Percentiles rank a stretch among this genome's conserved stretches.
Evolutionary conservation across 2,113 vertebrate species (phyloP).

Genomic region (Ardeotis arabs): DNA sequence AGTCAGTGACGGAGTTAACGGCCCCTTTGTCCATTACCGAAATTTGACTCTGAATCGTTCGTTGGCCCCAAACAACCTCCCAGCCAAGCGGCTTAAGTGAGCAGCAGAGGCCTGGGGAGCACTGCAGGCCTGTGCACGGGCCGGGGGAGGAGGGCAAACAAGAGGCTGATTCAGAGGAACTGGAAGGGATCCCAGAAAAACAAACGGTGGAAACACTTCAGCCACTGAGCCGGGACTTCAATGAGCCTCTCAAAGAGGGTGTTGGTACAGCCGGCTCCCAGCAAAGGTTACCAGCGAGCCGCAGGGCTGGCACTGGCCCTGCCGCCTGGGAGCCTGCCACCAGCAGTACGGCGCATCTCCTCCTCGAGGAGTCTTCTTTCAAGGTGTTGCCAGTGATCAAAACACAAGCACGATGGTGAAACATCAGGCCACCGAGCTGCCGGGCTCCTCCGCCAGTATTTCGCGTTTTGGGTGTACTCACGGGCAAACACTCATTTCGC

Average conservation of each 20-base stretch:
- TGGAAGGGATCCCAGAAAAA: slow-evolving; percentile 84
- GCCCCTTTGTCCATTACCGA: background rate
- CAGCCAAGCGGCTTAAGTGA: background rate
- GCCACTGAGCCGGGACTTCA: slow-evolving; percentile 73
- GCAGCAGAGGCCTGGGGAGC: background rate
- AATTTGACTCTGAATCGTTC: slow-evolving; percentile 9
- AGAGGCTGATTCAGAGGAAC: slow-evolving; percentile 72
- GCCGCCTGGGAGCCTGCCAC: slow-evolving; percentile 18
- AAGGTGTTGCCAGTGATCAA: background rate
- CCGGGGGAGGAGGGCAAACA: slow-evolving; percentile 53
- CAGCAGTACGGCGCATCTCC: background rate
- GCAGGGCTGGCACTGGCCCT: background rate
- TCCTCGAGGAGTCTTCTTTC: background rate
- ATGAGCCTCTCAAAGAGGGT: slow-evolving; percentile 80
- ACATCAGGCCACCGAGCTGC: background rate
- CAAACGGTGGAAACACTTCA: slow-evolving; percentile 80
- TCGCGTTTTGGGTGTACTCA: background rate
- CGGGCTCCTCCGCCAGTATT: background rate
- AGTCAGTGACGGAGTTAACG: background rate
- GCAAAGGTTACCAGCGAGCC: slow-evolving; percentile 66
- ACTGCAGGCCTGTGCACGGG: background rate
- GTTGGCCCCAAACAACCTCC: slow-evolving; percentile 17
- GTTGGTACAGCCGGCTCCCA: slow-evolving; percentile 78
- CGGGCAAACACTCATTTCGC: background rate
- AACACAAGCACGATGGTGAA: background rate